Evolutionary conservation across 2,113 vertebrate species (phyloP), one percentile per base, ranked within the genome.

Genomic region (Benitochromis conjunctus): DNA sequence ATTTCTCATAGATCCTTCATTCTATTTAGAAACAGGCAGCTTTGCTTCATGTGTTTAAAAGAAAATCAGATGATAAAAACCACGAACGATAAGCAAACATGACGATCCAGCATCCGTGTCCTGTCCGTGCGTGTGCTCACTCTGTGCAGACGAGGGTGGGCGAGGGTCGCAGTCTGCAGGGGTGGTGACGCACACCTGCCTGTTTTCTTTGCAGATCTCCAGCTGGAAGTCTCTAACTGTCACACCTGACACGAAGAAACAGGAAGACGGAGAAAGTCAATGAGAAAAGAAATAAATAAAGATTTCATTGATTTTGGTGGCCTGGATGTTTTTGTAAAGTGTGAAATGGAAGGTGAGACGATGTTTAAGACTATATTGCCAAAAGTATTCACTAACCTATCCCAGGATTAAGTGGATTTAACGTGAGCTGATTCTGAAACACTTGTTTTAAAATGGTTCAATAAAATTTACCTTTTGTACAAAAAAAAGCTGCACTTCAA

Each of bases 171-270:
- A 93, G 85, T 89, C 85, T 26, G 4, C 7, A 24, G 4, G 26
- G 12, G 7, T 18, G 5, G 74, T 88, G 46, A 92, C 91, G n/a
- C 92, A 93, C 56, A 81, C 9, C 5, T 1, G 66, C 3, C 48
- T 0, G 10, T 90, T 24, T 1, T 16, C 16, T 4, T 69, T 1
- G 21, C 92, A 93, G 1, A 0, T 29, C 56, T 60, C 74, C 83
- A 93, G 76, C 2, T 93, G 53, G 3, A 5, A 21, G 14, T 19
- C 0, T 18, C 2, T 83, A 55, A 93, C 88, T 0, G 83, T 90
- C 24, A 90, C 55, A 3, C 41, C 91, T 92, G 74, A 81, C 3
- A 77, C 7, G 7, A 62, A 43, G n/a, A 24, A 82, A 78, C 31
- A 36, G 4, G 26, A 2, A 16, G 29, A 13, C 16, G 51, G 0